These are phyloP conservation scores for Drosophila differens DNA, from an alignment of 2,888 invertebrate genomes.

Conservation along the genomic window DNA sequence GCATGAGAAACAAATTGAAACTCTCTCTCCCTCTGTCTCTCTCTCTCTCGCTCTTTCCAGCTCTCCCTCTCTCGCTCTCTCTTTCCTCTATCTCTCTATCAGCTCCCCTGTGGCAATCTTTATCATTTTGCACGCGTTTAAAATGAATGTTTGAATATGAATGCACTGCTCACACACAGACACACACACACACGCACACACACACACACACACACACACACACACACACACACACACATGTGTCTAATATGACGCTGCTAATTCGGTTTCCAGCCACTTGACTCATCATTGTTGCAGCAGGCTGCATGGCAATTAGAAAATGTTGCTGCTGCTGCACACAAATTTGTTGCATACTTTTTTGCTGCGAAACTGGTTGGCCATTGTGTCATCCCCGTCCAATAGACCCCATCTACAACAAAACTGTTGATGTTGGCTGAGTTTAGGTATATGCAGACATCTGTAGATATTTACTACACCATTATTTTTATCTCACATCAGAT, in stretches of 20 bases:
- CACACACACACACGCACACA: background rate
- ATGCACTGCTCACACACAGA: conserved; percentile 39
- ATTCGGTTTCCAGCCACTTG: conserved; percentile 42
- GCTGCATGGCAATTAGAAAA: conserved; percentile 28
- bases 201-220: background rate
- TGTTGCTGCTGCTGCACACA: conserved; percentile 7
- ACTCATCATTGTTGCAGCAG: conserved; percentile 24
- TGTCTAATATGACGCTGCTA: conserved; percentile 22
- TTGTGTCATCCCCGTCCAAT: background rate
- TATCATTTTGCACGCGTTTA: conserved; percentile 54
- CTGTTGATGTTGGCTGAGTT: background rate
- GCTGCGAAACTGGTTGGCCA: background rate
- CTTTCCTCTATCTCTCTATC: background rate
- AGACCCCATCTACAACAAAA: background rate
- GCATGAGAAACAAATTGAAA: conserved; percentile 23
- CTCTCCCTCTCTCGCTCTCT: background rate
- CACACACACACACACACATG: background rate
- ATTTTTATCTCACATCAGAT: background rate
- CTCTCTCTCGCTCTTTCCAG: no score
- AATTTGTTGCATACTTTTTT: conserved; percentile 34
- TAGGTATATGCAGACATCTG: background rate
- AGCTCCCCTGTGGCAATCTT: conserved; percentile 25
- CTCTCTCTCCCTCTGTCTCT: background rate
- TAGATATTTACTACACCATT: background rate
- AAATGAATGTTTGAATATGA: conserved; percentile 47